Base-by-base conservation (phyloP, 2,797 vertebrate species). In the Distichodus sexfasciatus region DNA sequence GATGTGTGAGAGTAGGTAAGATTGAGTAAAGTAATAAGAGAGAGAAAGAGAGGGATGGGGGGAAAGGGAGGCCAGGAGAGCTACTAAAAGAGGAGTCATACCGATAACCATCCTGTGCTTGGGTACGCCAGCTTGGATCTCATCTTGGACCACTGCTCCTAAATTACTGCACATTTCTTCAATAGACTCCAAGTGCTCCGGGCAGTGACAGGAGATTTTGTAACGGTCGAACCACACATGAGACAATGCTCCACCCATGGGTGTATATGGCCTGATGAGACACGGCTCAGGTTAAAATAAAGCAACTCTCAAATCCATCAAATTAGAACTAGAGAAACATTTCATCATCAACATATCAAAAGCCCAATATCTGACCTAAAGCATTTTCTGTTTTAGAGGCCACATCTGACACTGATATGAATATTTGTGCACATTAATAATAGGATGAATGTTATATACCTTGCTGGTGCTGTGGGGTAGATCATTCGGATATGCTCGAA, bases 161-260 rank as follows among this genome's bases (percentile, higher is more conserved):
- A 97, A 86, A 19, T 74, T 3, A 2, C 0, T 70, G 74, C 93
- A 93, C 93, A 94, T 95, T 3, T 57, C 59, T 44, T 95, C 90
- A 31, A 96, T 87, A 5, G 94, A 96, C 69, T 94, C 93, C 10
- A 89, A 87, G 82, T 95, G 91, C 66, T 96, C 94, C 1, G 90
- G 89, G 77, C 89, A 90, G 38, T 95, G 87, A 12, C 71, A 83
- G 6, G 89, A 92, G 79, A 97, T 93, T 86, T 93, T 93, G 57
- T 87, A 73, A 17, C 93, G 91, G 83, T 96, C 93, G 84, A 96
- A 96, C 94, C 94, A 96, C 47, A 95, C 93, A 4, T 85, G 92
- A 66, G 94, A 94, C 73, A 82, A 50, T 21, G 84, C 82, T 71
- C 93, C 93, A 67, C 82, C 84, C 90, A 94, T 86, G 0, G 93